Evolutionary conservation across 2,888 invertebrate genomes (phyloP), one percentile per base, ranked within the genome.

Genomic region (Papilio gigon): DNA sequence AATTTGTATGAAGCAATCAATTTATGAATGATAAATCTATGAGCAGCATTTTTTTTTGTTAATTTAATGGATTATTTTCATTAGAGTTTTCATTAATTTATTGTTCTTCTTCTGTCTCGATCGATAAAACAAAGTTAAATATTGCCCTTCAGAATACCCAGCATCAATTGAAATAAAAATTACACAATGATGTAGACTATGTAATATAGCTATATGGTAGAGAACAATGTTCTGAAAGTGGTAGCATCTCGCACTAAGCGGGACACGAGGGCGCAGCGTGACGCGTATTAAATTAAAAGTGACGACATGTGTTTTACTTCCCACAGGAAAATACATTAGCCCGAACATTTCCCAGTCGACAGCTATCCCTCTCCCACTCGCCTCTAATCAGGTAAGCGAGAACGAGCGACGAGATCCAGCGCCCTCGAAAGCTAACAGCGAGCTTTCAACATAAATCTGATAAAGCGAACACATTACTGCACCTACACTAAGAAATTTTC

Each of bases 261-360:
- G 80, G 79, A 87, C 88, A 86, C 83, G 84, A 80, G 78, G 78
- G 81, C 91, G 74, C 91, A 90, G 91, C 92, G 83, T 90, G 91
- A 87, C 86, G 84, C 86, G 89, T 89, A 91, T 92, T 91, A 92
- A 90, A 91, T 91, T 91, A 91, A 92, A 90, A 90, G 87, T 88
- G 89, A 85, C 88, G 85, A 92, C 92, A 92, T 89, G 89, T 92
- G 92, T 92, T 92, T 92, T 91, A 83, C 88, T 91, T 91, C 91
- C 89, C 91, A 89, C 89, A 91, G 90, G 90, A 90, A 92, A 92
- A 90, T 87, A 90, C 87, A 91, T 91, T 90, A 91, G 90, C 86
- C 81, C 79, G 80, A 86, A 87, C 89, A 91, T 90, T 91, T 91
- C 84, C 91, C 87, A 84, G 78, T 71, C 70, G 72, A 76, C 72